Evolutionary conservation across 1,140 invertebrate genomes (phyloP).

Genomic region (Berghia stephanieae): DNA sequence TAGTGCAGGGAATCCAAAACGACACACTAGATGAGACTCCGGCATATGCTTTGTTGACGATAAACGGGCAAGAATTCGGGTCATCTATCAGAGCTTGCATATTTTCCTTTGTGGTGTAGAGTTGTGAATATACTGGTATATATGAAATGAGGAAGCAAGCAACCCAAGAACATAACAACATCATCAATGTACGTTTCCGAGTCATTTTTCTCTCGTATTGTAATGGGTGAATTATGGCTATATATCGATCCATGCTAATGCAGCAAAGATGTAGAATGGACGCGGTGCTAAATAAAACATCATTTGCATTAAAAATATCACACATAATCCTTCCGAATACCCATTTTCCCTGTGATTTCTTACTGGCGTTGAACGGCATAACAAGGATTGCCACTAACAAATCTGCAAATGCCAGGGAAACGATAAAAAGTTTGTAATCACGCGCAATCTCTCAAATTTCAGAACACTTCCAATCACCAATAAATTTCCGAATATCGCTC

Average conservation of each 20-base stretch:
- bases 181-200: slow-evolving; percentile 53
- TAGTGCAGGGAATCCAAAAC: slow-evolving; percentile 95
- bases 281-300: slow-evolving; percentile 94
- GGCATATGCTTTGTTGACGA: slow-evolving; percentile 89
- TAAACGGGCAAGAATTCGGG: slow-evolving; percentile 84
- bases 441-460: slow-evolving; percentile 78
- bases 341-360: slow-evolving; percentile 77
- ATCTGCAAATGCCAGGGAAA: slow-evolving; percentile 87
- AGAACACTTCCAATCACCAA: slow-evolving; percentile 69
- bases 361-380: slow-evolving; percentile 87
- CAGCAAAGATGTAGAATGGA: slow-evolving; percentile 94
- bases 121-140: slow-evolving; percentile 65
- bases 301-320: slow-evolving; percentile 93
- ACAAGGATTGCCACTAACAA: slow-evolving; percentile 87
- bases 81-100: slow-evolving; percentile 72
- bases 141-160: slow-evolving; percentile 66
- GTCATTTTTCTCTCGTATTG: slow-evolving; percentile 65
- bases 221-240: slow-evolving; percentile 66
- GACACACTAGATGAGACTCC: slow-evolving; percentile 92
- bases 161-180: slow-evolving; percentile 63
- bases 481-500: slow-evolving; percentile 81
- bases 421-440: slow-evolving; percentile 92
- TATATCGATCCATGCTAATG: slow-evolving; percentile 86
- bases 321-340: slow-evolving; percentile 87
- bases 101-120: slow-evolving; percentile 73